A percentile compares a stretch with the other conserved stretches of the same genome.
Conservation (phyloP, 2,888 invertebrate genomes). For the Nasonovia ribisnigri region DNA sequence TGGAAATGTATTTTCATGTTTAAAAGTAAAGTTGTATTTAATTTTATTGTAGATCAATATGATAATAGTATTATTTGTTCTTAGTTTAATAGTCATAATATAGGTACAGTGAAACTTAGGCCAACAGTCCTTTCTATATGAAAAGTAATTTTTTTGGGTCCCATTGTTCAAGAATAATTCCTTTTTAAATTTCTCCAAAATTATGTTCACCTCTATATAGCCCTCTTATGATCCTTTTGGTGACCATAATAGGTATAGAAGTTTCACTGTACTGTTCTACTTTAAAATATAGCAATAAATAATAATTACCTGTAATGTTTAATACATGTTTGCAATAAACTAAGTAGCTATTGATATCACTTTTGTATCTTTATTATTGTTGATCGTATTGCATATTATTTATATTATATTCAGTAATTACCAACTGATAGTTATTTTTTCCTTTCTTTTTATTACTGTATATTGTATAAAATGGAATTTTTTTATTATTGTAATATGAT, state of each 20-base stretch:
- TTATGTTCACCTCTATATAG: not conserved
- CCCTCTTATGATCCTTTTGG: not conserved
- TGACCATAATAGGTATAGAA: not conserved
- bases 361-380: not conserved
- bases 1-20: not conserved
- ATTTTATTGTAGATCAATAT: not conserved
- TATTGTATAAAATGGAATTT: not conserved
- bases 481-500: not conserved
- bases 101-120: not conserved
- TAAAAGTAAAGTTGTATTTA: not conserved
- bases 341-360: not conserved
- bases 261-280: not conserved
- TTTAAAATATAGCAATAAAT: not conserved
- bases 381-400: not conserved
- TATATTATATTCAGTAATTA: not conserved
- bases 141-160: not conserved
- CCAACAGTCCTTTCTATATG: not conserved
- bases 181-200: not conserved
- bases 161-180: not conserved
- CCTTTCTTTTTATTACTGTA: not conserved
- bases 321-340: not conserved
- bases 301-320: not conserved
- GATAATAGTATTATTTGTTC: not conserved
- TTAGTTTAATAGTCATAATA: not conserved
- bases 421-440: not conserved